Percentiles rank a stretch among this genome's conserved stretches.
Evolutionary conservation across 2,797 vertebrate species (phyloP).

Genomic region (Sebastes glaucus): DNA sequence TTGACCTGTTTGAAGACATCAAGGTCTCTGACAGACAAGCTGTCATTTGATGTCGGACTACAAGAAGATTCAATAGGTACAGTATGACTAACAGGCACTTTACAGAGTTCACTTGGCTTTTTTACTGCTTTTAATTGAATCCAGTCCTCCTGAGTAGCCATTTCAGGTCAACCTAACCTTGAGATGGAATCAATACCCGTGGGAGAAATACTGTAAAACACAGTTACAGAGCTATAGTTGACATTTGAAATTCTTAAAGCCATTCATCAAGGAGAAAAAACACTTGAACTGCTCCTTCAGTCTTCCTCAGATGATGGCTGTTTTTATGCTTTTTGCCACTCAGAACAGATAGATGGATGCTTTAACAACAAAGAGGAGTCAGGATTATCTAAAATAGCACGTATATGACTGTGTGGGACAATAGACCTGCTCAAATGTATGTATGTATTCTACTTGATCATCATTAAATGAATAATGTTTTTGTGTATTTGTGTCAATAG

Average conservation of each 20-base stretch:
- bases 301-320: slow-evolving; percentile 5
- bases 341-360: slow-evolving; percentile 16
- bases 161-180: slow-evolving; percentile 31
- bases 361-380: not conserved
- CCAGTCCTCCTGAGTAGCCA: not conserved
- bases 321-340: slow-evolving; percentile 37
- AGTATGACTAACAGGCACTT: slow-evolving; percentile 8
- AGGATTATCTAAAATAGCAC: not conserved
- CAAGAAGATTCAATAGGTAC: slow-evolving; percentile 93
- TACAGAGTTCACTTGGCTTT: not conserved
- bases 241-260: slow-evolving; percentile 26
- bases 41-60: slow-evolving; percentile 98
- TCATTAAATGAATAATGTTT: not conserved
- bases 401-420: not conserved
- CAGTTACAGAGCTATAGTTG: not conserved
- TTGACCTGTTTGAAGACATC: slow-evolving; percentile 97
- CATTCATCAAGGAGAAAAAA: slow-evolving; percentile 30
- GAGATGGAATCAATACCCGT: slow-evolving; percentile 11
- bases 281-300: slow-evolving; percentile 17
- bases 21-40: slow-evolving; percentile 96
- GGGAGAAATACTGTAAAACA: not conserved
- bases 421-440: not conserved
- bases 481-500: slow-evolving; percentile 68
- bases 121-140: slow-evolving; percentile 4
- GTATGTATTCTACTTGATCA: not conserved